Base-by-base conservation (phyloP, 2,797 vertebrate species). In the Micromesistius poutassou region DNA sequence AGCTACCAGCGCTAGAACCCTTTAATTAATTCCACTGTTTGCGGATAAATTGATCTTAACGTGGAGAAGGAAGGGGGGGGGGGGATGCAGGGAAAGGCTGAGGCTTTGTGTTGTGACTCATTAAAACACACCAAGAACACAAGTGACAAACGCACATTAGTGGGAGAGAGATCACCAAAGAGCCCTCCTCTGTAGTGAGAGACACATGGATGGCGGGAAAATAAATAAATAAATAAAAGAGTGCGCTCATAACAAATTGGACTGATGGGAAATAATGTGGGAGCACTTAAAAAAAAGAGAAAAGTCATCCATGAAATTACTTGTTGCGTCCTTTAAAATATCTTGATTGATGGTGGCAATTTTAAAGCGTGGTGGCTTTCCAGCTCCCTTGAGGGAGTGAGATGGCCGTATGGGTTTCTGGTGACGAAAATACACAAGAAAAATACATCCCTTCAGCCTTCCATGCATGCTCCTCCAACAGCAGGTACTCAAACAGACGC, bases 291-390 rank as follows among this genome's bases (percentile, higher is more conserved):
- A 76, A 90, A 89, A 90, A 87, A 82, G 76, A 90, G 88, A 89
- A 89, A 89, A 89, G 82, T 85, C 89, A 82, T 84, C 83, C 85
- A 87, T 84, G 87, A 89, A 90, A 87, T 91, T 93, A 90, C 89
- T 84, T 87, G 83, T 89, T 90, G 84, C 81, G 87, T 92, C 88
- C 88, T 85, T 92, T 89, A 91, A 79, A 89, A 87, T 85, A 80
- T 86, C 85, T 90, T 93, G 87, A 92, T 91, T 90, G 87, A 93
- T 94, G 90, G 84, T 91, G 89, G 88, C 91, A 93, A 93, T 93
- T 93, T 93, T 90, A 90, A 90, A 90, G 84, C 84, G 70, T 91
- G 83, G 87, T 80, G 79, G 83, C 89, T 86, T 87, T 84, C 82
- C 87, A 88, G 89, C 87, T 84, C 71, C 46, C 79, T 84, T 80